phyloP scores from a whole-genome alignment of 2,113 vertebrate species.

The Tetrao urogallus region DNA sequence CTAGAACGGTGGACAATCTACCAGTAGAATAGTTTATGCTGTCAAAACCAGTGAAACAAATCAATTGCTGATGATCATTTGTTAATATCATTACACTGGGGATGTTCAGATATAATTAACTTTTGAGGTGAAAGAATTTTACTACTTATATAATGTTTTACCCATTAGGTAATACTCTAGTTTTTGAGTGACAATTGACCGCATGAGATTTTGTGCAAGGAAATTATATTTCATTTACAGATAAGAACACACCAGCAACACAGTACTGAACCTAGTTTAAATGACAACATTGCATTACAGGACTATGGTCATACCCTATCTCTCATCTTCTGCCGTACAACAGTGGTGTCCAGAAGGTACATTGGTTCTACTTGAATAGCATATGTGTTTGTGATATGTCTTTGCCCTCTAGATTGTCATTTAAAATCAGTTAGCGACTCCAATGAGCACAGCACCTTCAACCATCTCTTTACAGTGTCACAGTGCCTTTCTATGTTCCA shows the following conservation, averaged over 20 bases:
- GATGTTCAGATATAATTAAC: neutral
- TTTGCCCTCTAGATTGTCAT: neutral
- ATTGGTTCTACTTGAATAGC: neutral
- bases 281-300: neutral
- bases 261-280: neutral
- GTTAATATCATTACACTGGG: neutral
- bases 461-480: neutral
- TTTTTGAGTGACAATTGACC: neutral
- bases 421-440: neutral
- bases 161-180: neutral
- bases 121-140: neutral
- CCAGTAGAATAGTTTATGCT: constrained; percentile 5
- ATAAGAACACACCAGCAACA: neutral
- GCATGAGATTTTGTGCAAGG: neutral
- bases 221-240: neutral
- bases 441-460: fast-evolving
- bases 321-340: neutral
- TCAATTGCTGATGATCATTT: neutral
- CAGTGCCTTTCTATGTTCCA: neutral
- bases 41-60: constrained; percentile 46
- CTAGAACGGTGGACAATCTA: neutral
- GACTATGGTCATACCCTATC: fast-evolving
- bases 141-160: neutral
- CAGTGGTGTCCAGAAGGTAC: fast-evolving
- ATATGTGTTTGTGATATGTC: neutral